phyloP scores from a whole-genome alignment of 1,140 invertebrate species.

The Pseudomyrmex gracilis region DNA sequence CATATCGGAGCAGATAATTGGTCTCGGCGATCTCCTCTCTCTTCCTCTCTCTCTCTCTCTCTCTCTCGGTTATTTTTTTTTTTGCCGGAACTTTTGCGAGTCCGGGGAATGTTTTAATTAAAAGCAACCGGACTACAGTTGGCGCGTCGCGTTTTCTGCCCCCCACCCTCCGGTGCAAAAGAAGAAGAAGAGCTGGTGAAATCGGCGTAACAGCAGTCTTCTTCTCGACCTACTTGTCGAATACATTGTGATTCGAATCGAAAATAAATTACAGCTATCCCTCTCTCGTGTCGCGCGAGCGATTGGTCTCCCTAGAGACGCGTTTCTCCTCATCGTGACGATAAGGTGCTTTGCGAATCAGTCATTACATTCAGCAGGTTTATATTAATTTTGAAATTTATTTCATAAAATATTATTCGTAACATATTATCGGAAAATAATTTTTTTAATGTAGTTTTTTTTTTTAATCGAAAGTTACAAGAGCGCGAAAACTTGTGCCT shows the following conservation, averaged over 20 bases:
- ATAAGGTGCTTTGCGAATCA: background rate
- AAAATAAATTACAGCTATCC: conserved; percentile 32
- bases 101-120: conserved; percentile 75
- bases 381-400: too few species aligned
- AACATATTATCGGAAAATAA: background rate
- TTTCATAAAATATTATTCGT: too few species aligned
- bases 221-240: conserved; percentile 29
- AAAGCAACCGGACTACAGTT: conserved; percentile 64
- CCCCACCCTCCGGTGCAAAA: background rate
- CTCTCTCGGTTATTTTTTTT: conserved; percentile 24
- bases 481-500: background rate
- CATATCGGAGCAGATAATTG: conserved; percentile 84
- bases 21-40: conserved; percentile 80
- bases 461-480: too few species aligned
- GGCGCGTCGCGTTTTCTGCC: conserved; percentile 46
- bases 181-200: background rate
- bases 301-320: background rate
- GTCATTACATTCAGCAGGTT: too few species aligned
- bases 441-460: too few species aligned
- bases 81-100: conserved; percentile 16
- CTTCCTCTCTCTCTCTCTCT: conserved; percentile 70
- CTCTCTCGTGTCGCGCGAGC: background rate
- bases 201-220: background rate
- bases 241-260: conserved; percentile 24
- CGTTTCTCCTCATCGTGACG: background rate